Evolutionary conservation across 2,888 invertebrate species (phyloP).

Genomic region (Bedellia somnulentella): DNA sequence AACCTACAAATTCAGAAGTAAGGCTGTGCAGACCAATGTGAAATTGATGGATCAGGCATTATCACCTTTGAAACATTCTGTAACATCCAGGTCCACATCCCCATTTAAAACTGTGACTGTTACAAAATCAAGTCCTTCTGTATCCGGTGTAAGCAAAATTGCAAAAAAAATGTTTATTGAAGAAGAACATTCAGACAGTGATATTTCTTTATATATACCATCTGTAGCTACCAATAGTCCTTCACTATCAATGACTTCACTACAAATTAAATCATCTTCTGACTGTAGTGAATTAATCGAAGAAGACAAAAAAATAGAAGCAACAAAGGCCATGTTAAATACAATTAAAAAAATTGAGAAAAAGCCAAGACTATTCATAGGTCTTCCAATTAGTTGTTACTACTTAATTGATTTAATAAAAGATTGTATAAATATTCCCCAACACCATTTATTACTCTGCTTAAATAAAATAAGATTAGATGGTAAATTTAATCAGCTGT

Average conservation of each 20-base stretch:
- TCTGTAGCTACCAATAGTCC: not conserved
- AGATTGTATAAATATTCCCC: constrained; percentile 1
- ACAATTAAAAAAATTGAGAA: constrained; percentile 8
- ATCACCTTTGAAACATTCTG: constrained; percentile 7
- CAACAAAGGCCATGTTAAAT: constrained; percentile 5
- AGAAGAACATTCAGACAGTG: constrained; percentile 1
- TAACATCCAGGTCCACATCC: constrained; percentile 5
- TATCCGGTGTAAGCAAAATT: not conserved
- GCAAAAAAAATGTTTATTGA: not conserved
- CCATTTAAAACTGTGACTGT: constrained; percentile 7
- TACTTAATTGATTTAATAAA: constrained; percentile 1
- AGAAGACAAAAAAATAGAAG: constrained; percentile 11
- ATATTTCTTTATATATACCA: constrained; percentile 1
- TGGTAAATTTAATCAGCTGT: constrained; percentile 1
- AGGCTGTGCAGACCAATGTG: constrained; percentile 8
- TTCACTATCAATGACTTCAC: constrained; percentile 6
- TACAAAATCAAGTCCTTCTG: no score
- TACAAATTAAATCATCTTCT: constrained; percentile 10
- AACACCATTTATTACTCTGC: constrained; percentile 4
- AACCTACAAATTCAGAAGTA: constrained; percentile 8
- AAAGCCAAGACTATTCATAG: constrained; percentile 6
- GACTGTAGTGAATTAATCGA: constrained; percentile 12
- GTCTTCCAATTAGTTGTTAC: constrained; percentile 6
- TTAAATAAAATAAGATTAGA: constrained; percentile 5
- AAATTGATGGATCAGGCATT: constrained; percentile 7